phyloP scores from a whole-genome alignment of 2,888 invertebrate genomes.

The Punctoribates punctum region DNA sequence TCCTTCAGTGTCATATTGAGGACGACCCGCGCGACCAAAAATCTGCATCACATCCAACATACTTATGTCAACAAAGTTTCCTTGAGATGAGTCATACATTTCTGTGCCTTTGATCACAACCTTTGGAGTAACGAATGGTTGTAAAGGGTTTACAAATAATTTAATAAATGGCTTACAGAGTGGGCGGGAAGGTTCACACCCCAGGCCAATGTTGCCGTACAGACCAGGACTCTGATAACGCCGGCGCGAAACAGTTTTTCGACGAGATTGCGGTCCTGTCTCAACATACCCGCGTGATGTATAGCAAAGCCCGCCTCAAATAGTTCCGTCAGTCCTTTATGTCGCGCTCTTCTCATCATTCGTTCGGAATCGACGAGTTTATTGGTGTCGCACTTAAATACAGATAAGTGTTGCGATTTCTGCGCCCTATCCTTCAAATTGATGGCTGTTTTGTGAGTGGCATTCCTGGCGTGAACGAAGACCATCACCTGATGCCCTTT shows the following conservation, averaged over 20 bases:
- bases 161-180: conserved; percentile 62
- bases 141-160: no score
- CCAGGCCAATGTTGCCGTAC: conserved; percentile 98
- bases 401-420: conserved; percentile 66
- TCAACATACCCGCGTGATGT: conserved; percentile 93
- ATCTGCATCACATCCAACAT: conserved; percentile 97
- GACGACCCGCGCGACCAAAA: conserved; percentile 95
- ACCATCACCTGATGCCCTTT: conserved; percentile 95
- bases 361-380: conserved; percentile 26
- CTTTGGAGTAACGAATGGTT: not conserved
- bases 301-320: conserved; percentile 82
- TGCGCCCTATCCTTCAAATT: conserved; percentile 75
- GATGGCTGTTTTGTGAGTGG: conserved; percentile 83
- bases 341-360: conserved; percentile 66
- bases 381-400: conserved; percentile 39
- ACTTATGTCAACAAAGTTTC: conserved; percentile 87
- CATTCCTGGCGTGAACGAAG: conserved; percentile 96
- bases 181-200: conserved; percentile 99
- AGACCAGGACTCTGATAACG: conserved; percentile 78
- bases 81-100: conserved; percentile 92
- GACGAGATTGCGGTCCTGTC: conserved; percentile 78
- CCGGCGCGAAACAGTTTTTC: conserved; percentile 88
- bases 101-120: conserved; percentile 73
- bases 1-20: conserved; percentile 92
- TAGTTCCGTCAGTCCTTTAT: conserved; percentile 75